A percentile compares a stretch with the other conserved stretches of the same genome.
Conservation (phyloP, 2,888 invertebrate genomes). For the Atethmia centrago region DNA sequence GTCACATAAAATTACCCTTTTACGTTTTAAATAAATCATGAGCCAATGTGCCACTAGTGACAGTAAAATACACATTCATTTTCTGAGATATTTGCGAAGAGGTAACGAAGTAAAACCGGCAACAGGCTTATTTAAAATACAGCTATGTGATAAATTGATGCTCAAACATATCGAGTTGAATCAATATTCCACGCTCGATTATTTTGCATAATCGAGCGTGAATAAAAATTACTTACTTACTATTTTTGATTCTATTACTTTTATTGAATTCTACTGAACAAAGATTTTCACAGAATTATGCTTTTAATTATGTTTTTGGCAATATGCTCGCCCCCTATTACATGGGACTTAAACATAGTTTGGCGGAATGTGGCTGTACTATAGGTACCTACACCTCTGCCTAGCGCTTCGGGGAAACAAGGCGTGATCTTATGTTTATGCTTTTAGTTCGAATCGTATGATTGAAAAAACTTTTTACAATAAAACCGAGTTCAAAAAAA, state of each 20-base stretch:
- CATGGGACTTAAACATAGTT: too few relatives aligned
- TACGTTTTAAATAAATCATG: not conserved
- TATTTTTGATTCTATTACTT: not conserved
- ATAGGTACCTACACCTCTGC: too few relatives aligned
- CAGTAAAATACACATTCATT: slow-evolving; percentile 19
- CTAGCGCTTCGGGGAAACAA: too few relatives aligned
- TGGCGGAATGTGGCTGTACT: too few relatives aligned
- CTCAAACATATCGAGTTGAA: slow-evolving; percentile 35
- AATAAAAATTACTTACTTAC: too few relatives aligned
- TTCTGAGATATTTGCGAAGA: slow-evolving; percentile 37
- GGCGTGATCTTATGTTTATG: too few relatives aligned
- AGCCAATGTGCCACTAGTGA: not conserved
- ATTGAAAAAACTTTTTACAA: too few relatives aligned
- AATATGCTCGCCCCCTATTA: too few relatives aligned
- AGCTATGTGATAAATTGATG: slow-evolving; percentile 31
- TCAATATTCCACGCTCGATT: slow-evolving; percentile 4
- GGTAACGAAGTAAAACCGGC: slow-evolving; percentile 11
- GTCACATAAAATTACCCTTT: not conserved
- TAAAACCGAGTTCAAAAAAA: too few relatives aligned
- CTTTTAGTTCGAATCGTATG: not conserved
- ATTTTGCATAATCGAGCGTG: not conserved
- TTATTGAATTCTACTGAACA: not conserved
- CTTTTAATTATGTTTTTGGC: too few relatives aligned
- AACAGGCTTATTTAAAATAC: slow-evolving; percentile 30
- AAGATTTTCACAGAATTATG: not conserved